A percentile compares a stretch with the other conserved stretches of the same genome.
These are phyloP conservation scores for Atta colombica DNA, from an alignment of 1,140 invertebrate genomes.

Conservation along the genomic window DNA sequence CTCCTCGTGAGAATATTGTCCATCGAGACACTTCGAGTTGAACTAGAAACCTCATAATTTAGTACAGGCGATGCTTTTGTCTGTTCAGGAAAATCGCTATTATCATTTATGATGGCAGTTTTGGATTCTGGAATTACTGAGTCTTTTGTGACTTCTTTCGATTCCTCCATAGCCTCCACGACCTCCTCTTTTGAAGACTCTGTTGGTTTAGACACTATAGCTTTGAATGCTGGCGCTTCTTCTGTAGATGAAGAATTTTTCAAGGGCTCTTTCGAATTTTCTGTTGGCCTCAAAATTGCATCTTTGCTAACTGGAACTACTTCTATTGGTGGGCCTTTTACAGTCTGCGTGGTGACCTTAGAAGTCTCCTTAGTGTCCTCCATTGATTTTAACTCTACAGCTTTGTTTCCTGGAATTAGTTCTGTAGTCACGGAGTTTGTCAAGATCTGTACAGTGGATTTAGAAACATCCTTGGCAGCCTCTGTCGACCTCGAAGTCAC, in stretches of 20 bases:
- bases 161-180: background rate
- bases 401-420: constrained; percentile 27
- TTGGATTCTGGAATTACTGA: constrained; percentile 31
- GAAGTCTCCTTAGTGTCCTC: constrained; percentile 27
- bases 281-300: background rate
- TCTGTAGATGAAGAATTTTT: constrained; percentile 56
- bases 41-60: constrained; percentile 70
- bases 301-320: background rate
- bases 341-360: constrained; percentile 9
- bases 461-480: constrained; percentile 49
- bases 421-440: constrained; percentile 59
- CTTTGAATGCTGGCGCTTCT: constrained; percentile 6
- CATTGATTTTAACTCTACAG: constrained; percentile 38
- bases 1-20: constrained; percentile 76
- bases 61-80: constrained; percentile 67
- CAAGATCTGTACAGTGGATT: constrained; percentile 58
- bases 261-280: constrained; percentile 5
- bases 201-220: constrained; percentile 3
- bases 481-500: constrained; percentile 1
- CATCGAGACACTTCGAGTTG: constrained; percentile 75
- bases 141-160: constrained; percentile 41
- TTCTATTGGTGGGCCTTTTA: constrained; percentile 17
- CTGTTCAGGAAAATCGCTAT: constrained; percentile 68
- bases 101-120: constrained; percentile 63
- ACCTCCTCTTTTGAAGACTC: background rate